These are phyloP conservation scores for Sebastes variabilis DNA, from an alignment of 2,797 vertebrate genomes.

Conservation along the genomic window DNA sequence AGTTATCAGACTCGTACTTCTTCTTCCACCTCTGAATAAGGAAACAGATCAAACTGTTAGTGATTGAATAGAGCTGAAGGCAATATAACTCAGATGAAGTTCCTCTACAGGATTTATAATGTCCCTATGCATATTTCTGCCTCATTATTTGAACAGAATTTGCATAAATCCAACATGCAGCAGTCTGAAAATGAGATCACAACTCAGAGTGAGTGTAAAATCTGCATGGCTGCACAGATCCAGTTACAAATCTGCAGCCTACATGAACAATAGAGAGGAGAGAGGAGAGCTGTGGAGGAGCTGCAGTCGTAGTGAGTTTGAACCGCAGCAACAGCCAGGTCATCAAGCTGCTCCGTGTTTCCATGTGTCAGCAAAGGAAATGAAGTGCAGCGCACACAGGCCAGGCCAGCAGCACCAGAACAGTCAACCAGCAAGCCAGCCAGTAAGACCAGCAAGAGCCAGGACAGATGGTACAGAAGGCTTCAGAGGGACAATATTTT, in stretches of 20 bases:
- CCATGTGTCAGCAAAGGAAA: constrained; percentile 60
- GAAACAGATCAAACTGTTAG: neutral
- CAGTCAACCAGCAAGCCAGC: neutral
- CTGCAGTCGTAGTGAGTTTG: constrained; percentile 40
- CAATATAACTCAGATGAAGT: neutral
- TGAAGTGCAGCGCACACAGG: constrained; percentile 12
- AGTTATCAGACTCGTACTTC: too few species aligned
- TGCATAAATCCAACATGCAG: constrained; percentile 20
- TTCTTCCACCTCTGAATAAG: too few species aligned
- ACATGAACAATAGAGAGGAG: constrained; percentile 37
- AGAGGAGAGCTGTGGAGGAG: constrained; percentile 13
- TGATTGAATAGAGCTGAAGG: neutral
- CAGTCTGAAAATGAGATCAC: constrained; percentile 7
- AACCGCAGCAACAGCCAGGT: constrained; percentile 40
- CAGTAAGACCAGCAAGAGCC: neutral
- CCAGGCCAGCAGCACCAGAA: constrained; percentile 7
- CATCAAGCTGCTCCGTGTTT: constrained; percentile 58
- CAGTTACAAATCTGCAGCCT: constrained; percentile 48
- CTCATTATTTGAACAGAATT: constrained; percentile 14
- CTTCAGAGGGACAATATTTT: neutral
- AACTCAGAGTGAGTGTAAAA: constrained; percentile 20
- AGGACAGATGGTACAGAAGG: neutral
- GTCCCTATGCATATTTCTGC: neutral
- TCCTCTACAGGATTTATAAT: neutral
- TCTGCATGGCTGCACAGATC: constrained; percentile 18